These are phyloP conservation scores for Aplocera efformata DNA, from an alignment of 2,888 invertebrate genomes.

Conservation along the genomic window DNA sequence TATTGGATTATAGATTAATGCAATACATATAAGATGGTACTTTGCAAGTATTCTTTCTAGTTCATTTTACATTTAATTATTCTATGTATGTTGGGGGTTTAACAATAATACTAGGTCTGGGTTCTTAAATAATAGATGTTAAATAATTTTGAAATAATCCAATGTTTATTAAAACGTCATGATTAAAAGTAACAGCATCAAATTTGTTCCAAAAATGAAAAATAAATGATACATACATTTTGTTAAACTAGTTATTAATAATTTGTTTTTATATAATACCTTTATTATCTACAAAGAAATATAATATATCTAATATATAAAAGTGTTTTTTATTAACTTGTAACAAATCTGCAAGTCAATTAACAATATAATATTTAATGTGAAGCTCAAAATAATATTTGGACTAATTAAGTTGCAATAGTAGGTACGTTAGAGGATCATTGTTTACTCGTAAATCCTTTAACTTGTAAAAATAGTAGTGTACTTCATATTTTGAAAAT, in stretches of 20 bases:
- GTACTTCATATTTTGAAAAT: too few relatives aligned
- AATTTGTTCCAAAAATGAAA: slow-evolving; percentile 66
- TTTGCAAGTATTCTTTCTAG: too few relatives aligned
- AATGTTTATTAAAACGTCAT: slow-evolving; percentile 76
- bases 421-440: slow-evolving; percentile 7
- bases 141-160: slow-evolving; percentile 50
- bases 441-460: too few relatives aligned
- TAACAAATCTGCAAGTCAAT: slow-evolving; percentile 16
- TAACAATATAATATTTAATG: slow-evolving; percentile 11
- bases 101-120: too few relatives aligned
- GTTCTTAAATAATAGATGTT: too few relatives aligned
- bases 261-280: slow-evolving; percentile 46
- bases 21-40: too few relatives aligned
- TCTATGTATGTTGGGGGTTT: too few relatives aligned
- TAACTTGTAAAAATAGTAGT: too few relatives aligned
- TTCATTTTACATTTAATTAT: too few relatives aligned
- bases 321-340: slow-evolving; percentile 14
- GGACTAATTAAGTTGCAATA: slow-evolving; percentile 9
- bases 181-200: slow-evolving; percentile 73
- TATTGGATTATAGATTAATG: too few relatives aligned
- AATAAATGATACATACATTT: slow-evolving; percentile 46
- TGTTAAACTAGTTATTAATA: slow-evolving; percentile 38
- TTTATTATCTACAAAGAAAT: slow-evolving; percentile 30
- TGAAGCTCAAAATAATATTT: slow-evolving; percentile 13
- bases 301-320: slow-evolving; percentile 16